Evolutionary conservation across 2,888 invertebrate species (phyloP), one percentile per base, ranked within the genome.

Genomic region (Caradrina clavipalpis): DNA sequence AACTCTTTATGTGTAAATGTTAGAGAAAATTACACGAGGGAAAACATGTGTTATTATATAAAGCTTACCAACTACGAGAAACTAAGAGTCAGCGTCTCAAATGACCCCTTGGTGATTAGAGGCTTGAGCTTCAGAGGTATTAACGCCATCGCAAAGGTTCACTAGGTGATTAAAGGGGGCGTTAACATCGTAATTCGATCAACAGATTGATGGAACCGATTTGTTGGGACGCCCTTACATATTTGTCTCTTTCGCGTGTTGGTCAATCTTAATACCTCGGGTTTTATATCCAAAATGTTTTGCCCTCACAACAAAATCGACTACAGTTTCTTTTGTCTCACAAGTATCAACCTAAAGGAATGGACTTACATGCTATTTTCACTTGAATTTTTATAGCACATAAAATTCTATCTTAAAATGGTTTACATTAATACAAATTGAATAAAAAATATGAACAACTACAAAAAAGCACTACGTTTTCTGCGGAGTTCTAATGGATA

Each of bases 111-210:
- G 72, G 73, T 86, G 85, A 85, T 85, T 85, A 82, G 80, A 80
- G 80, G 76, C 64, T 82, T 53, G 76, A 74, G 82, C 86, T 78
- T 78, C 74, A 60, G 69, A 77, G 70, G 86, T 82, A 86, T 87
- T 88, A 87, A 84, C 70, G 81, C 73, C 62, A 76, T 79, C 74
- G 73, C 77, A 71, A 81, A 80, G 86, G 84, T 84, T 82, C 80
- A 75, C 69, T 76, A 73, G 71, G 85, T 86, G 87, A 89, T 90
- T 89, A 89, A 89, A 86, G 79, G 75, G 78, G 80, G 81, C 76
- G 85, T 85, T 86, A 86, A 86, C 88, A 82, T 80, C 76, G 83
- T 83, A 84, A 86, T 86, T 85, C 84, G 84, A 88, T 88, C 85
- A 80, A 80, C 74, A 81, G 84, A 86, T 88, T 83, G 82, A 87